Conservation (phyloP, 1,140 invertebrate genomes). For the Bombus confusus region DNA sequence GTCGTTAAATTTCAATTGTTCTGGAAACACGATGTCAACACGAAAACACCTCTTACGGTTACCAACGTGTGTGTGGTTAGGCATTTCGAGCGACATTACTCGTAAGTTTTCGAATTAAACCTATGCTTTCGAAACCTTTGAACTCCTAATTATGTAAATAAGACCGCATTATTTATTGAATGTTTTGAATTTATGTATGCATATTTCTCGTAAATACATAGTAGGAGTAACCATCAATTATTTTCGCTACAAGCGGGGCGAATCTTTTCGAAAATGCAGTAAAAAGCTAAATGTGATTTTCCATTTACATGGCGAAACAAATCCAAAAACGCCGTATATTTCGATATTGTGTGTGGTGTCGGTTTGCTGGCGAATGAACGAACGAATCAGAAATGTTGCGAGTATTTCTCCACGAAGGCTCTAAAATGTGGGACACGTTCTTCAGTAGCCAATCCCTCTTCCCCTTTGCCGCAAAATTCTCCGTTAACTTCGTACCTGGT, state of each 20-base stretch:
- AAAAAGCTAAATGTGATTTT: conserved; percentile 23
- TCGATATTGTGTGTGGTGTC: not conserved
- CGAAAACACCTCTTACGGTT: too few relatives aligned
- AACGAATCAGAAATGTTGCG: conserved; percentile 67
- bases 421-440: conserved; percentile 79
- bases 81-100: not conserved
- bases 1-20: not conserved
- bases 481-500: conserved; percentile 76
- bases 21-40: too few relatives aligned
- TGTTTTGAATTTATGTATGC: not conserved
- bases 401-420: conserved; percentile 70
- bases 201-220: not conserved
- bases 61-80: not conserved
- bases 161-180: conserved; percentile 6
- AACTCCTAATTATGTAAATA: conserved; percentile 1
- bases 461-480: conserved; percentile 70
- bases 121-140: conserved; percentile 1
- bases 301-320: conserved; percentile 6
- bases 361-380: conserved; percentile 33
- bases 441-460: conserved; percentile 56
- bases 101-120: not conserved
- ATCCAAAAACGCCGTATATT: conserved; percentile 2
- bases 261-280: not conserved
- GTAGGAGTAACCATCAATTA: not conserved
- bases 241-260: not conserved